Conservation (phyloP, 2,888 invertebrate species). For the Stenichneumon culpator region DNA sequence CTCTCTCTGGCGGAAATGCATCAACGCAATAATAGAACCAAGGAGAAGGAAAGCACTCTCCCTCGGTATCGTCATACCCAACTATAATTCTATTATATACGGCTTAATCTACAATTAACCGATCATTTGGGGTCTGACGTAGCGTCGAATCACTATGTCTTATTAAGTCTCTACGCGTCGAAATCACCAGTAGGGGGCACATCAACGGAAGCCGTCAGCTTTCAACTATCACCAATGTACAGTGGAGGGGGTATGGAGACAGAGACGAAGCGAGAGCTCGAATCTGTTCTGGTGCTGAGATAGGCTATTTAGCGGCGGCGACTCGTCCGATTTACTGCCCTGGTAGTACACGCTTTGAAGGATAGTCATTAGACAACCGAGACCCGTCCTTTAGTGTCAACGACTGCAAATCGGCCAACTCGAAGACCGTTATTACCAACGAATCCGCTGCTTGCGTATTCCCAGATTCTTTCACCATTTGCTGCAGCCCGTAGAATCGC, state of each 20-base stretch:
- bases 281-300: constrained; percentile 58
- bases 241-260: constrained; percentile 29
- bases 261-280: constrained; percentile 40
- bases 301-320: constrained; percentile 64
- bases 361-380: constrained; percentile 68
- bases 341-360: constrained; percentile 67
- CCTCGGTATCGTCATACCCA: constrained; percentile 55
- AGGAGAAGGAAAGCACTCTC: constrained; percentile 58
- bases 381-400: constrained; percentile 66
- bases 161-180: constrained; percentile 82
- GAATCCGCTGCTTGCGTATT: constrained; percentile 56
- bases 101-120: constrained; percentile 85
- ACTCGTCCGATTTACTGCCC: constrained; percentile 67
- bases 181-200: constrained; percentile 58
- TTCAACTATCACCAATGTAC: constrained; percentile 57
- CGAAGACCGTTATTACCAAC: constrained; percentile 69
- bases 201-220: constrained; percentile 67
- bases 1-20: neutral
- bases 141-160: constrained; percentile 85
- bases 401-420: constrained; percentile 69
- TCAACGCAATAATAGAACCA: constrained; percentile 21
- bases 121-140: constrained; percentile 84
- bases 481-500: neutral
- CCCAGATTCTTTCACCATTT: constrained; percentile 34
- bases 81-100: constrained; percentile 84